Evolutionary conservation across 1,140 invertebrate species (phyloP).

Genomic region (Drosophila suzukii): DNA sequence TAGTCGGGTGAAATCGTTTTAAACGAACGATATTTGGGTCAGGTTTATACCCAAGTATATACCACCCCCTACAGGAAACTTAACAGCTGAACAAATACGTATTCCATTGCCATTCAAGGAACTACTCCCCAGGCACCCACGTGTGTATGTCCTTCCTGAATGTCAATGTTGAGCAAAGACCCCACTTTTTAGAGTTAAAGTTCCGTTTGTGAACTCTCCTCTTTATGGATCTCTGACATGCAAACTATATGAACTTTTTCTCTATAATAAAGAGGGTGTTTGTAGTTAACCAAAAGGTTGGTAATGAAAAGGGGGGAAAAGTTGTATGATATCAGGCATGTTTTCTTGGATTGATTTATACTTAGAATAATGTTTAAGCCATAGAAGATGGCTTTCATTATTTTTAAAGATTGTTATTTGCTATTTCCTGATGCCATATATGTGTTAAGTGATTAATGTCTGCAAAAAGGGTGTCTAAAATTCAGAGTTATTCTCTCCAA

Average conservation of each 20-base stretch:
- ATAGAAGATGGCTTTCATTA: too few relatives aligned
- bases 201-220: conserved; percentile 27
- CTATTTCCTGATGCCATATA: too few relatives aligned
- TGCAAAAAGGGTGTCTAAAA: conserved; percentile 5
- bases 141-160: conserved; percentile 35
- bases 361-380: background rate
- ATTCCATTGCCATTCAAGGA: conserved; percentile 5
- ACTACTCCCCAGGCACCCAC: conserved; percentile 12
- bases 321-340: background rate
- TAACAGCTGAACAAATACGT: conserved; percentile 32
- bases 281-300: background rate
- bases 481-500: background rate
- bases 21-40: conserved; percentile 20
- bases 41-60: background rate
- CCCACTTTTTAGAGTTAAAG: conserved; percentile 2
- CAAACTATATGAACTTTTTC: conserved; percentile 28
- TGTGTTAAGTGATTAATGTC: too few relatives aligned
- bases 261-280: background rate
- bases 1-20: conserved; percentile 27
- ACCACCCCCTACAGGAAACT: background rate
- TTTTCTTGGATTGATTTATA: background rate
- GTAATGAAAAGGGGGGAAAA: background rate
- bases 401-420: too few relatives aligned
- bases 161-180: conserved; percentile 45
- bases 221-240: conserved; percentile 72